These are phyloP conservation scores for Ophiodon elongatus DNA, from an alignment of 2,113 vertebrate genomes.

Conservation along the genomic window DNA sequence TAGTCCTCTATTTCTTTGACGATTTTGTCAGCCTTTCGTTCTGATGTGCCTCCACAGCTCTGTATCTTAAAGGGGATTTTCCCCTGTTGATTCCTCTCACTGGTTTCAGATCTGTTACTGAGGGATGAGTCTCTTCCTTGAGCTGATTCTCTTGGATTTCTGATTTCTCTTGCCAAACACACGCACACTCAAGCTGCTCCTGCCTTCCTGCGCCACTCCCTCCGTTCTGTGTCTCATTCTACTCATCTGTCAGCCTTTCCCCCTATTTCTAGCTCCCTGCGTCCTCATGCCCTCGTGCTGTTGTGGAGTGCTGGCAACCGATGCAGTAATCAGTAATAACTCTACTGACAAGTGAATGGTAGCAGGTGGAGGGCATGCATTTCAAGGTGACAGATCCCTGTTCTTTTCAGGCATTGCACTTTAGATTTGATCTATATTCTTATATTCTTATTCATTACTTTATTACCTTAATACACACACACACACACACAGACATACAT, in stretches of 20 bases:
- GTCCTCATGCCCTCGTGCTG: conserved; percentile 69
- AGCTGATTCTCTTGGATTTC: conserved; percentile 70
- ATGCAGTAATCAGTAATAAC: conserved; percentile 39
- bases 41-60: conserved; percentile 27
- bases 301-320: conserved; percentile 47
- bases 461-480: background rate
- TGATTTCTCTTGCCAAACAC: conserved; percentile 65
- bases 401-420: background rate
- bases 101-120: conserved; percentile 49
- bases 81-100: conserved; percentile 41
- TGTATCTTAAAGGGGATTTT: conserved; percentile 50
- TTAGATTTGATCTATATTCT: background rate
- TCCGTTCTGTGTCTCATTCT: conserved; percentile 64
- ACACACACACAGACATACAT: background rate
- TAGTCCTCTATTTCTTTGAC: conserved; percentile 47
- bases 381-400: conserved; percentile 23
- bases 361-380: conserved; percentile 25
- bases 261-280: conserved; percentile 55
- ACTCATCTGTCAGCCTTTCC: conserved; percentile 70
- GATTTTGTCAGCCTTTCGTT: conserved; percentile 38
- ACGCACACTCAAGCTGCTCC: conserved; percentile 62
- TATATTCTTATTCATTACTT: background rate
- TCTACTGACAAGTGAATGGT: conserved; percentile 27
- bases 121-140: conserved; percentile 41
- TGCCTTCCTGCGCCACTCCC: conserved; percentile 76